Base-by-base conservation (phyloP, 2,113 vertebrate species). In the Silurus glanis region DNA sequence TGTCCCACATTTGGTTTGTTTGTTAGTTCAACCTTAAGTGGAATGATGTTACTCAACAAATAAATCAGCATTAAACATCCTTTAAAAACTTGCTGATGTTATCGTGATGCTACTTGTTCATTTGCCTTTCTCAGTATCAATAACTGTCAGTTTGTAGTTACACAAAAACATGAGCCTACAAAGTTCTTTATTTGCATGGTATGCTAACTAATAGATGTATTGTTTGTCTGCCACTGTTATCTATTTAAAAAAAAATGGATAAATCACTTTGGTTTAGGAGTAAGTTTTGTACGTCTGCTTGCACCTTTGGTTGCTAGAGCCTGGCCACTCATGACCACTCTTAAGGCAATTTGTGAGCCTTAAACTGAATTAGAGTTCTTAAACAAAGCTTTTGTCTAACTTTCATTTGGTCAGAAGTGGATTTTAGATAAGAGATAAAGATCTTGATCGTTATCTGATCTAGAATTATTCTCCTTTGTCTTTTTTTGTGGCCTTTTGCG, bases 401-500 rank as follows among this genome's bases (percentile, higher is more conserved):
- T 56, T 0, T 78, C 2, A 21, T 37, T 59, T 80, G 81, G 80
- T 82, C 76, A 82, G 53, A 64, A 86, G 87, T 87, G 84, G 78
- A 85, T 82, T 6, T 80, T 71, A 83, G 88, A 87, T 78, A 87
- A 87, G 67, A 67, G 45, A 78, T 37, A 62, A 61, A 74, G 80
- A 64, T 23, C 16, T 37, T 21, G 25, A 59, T 47, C 66, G 67
- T 88, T 92, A 89, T 92, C 89, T 87, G 75, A 61, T 83, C 62
- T 71, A 25, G 86, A 87, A 89, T 90, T 87, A 87, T 85, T 62
- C 55, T 8, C 49, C 64, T 90, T 92, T 86, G 89, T 92, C 89
- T 91, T 89, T 0, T 67, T n/a, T 47, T 17, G 56, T 89, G 90
- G 88, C 87, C 86, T 86, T 37, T 37, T 85, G 86, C 87, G 88